Evolutionary conservation across 2,113 vertebrate genomes (phyloP).

Genomic region (Martes martes): DNA sequence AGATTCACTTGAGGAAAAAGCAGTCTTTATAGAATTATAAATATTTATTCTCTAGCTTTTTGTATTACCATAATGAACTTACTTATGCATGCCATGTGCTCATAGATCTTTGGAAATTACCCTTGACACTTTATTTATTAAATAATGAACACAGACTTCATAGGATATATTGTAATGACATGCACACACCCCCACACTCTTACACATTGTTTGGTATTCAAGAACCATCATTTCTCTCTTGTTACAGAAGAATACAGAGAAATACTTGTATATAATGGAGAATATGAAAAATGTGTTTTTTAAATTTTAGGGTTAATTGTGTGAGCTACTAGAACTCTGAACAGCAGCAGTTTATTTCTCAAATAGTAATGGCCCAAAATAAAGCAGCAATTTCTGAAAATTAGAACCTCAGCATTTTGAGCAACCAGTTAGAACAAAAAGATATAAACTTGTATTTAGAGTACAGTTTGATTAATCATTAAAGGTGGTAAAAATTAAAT

Average conservation of each 20-base stretch:
- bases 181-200: background rate
- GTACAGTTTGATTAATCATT: background rate
- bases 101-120: slow-evolving; percentile 36
- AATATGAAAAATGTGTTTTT: slow-evolving; percentile 12
- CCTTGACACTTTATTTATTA: slow-evolving; percentile 7
- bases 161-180: background rate
- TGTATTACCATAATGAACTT: background rate
- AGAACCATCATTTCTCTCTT: background rate
- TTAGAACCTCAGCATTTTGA: slow-evolving; percentile 18
- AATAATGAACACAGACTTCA: background rate
- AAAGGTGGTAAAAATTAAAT: background rate
- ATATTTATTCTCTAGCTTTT: slow-evolving; percentile 11
- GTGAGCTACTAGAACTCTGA: background rate
- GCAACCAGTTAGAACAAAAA: slow-evolving; percentile 3
- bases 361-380: background rate
- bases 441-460: background rate
- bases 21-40: slow-evolving; percentile 32
- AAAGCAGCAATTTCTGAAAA: slow-evolving; percentile 37
- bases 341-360: background rate
- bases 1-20: background rate
- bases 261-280: background rate
- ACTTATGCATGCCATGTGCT: background rate
- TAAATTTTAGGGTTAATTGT: slow-evolving; percentile 19
- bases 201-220: background rate
- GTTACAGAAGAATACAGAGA: background rate